Conservation (phyloP, 2,113 vertebrate genomes). For the Triplophysa dalaica region DNA sequence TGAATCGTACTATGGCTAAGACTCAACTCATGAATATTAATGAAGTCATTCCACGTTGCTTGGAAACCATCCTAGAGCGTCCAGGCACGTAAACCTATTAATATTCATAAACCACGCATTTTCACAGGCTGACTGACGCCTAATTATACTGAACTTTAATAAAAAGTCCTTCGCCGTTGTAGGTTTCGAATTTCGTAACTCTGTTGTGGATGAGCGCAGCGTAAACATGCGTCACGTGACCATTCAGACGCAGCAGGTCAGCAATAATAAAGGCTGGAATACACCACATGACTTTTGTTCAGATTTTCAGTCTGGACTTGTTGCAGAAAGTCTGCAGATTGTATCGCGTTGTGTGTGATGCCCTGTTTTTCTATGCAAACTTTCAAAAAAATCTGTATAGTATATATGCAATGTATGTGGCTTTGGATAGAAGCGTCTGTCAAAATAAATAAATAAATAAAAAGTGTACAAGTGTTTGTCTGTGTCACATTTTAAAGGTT, state of each 20-base stretch:
- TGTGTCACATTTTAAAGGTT: too few species aligned
- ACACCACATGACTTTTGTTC: too few species aligned
- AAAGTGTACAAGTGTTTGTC: too few species aligned
- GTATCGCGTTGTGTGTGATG: too few species aligned
- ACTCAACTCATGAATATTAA: background rate
- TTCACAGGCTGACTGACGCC: background rate
- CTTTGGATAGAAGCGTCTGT: too few species aligned
- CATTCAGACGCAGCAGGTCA: slow-evolving; percentile 39
- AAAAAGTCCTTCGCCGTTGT: background rate
- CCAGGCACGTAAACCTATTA: background rate
- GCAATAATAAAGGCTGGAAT: slow-evolving; percentile 42
- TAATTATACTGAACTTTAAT: background rate
- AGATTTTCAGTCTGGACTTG: too few species aligned
- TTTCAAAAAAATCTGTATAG: too few species aligned
- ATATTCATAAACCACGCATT: background rate
- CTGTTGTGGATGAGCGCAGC: background rate
- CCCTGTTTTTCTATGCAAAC: too few species aligned
- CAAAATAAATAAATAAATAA: too few species aligned
- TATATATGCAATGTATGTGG: too few species aligned
- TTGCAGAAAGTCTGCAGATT: too few species aligned
- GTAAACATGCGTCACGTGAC: background rate
- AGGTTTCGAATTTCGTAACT: background rate
- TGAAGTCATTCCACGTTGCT: slow-evolving; percentile 7
- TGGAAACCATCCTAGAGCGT: slow-evolving; percentile 23
- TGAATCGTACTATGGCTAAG: background rate